These are phyloP conservation scores for Plutomurus gul DNA, from an alignment of 1,140 invertebrate species.

Conservation along the genomic window DNA sequence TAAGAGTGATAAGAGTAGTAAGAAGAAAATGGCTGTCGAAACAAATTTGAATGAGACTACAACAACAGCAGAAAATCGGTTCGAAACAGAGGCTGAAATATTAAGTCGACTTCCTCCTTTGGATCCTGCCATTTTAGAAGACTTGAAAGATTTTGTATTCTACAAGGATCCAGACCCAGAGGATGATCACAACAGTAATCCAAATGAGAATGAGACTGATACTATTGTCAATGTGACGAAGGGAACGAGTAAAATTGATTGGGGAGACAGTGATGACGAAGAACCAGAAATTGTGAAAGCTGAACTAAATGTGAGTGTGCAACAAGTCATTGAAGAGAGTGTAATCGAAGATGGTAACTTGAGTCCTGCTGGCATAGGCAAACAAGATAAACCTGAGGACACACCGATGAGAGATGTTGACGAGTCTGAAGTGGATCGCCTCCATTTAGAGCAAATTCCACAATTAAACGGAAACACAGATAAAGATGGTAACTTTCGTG, in stretches of 20 bases:
- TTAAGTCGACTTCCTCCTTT: slow-evolving; percentile 40
- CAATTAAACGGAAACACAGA: slow-evolving; percentile 70
- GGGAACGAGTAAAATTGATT: slow-evolving; percentile 38
- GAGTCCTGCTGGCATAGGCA: background rate
- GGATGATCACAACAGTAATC: slow-evolving; percentile 17
- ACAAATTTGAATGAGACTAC: background rate
- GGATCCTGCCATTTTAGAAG: slow-evolving; percentile 36
- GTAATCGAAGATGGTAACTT: background rate
- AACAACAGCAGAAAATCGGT: background rate
- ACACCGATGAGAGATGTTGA: background rate
- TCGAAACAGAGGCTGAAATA: slow-evolving; percentile 40
- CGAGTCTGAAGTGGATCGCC: slow-evolving; percentile 56
- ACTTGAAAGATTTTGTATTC: slow-evolving; percentile 38
- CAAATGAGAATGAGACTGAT: slow-evolving; percentile 38
- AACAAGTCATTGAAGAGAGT: background rate
- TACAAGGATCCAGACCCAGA: slow-evolving; percentile 20
- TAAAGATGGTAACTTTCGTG: slow-evolving; percentile 67
- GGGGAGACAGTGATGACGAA: slow-evolving; percentile 47
- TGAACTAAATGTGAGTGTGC: slow-evolving; percentile 8
- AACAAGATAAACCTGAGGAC: background rate
- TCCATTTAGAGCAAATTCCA: slow-evolving; percentile 60
- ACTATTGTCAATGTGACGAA: background rate
- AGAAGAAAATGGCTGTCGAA: slow-evolving; percentile 3
- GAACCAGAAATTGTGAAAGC: background rate
- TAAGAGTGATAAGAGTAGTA: background rate